Evolutionary conservation across 1,140 invertebrate genomes (phyloP).

Genomic region (Ceratina australensis): DNA sequence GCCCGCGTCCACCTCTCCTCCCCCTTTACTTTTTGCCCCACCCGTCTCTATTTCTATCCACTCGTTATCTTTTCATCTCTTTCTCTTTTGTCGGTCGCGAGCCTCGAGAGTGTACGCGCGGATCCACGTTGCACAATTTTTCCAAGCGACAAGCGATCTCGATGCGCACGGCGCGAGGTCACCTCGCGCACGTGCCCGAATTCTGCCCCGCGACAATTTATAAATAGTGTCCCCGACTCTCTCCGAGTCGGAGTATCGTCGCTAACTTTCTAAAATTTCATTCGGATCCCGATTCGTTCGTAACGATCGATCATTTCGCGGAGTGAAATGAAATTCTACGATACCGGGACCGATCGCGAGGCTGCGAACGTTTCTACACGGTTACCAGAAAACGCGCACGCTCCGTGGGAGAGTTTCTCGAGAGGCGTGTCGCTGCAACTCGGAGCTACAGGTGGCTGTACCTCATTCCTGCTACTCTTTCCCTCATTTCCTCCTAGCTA

Average conservation of each 20-base stretch:
- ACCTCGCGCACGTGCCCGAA: too few species aligned
- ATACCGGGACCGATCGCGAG: neutral
- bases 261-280: too few species aligned
- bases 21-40: neutral
- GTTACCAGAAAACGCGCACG: slow-evolving; percentile 29
- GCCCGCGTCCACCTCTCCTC: neutral
- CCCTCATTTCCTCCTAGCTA: neutral
- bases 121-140: too few species aligned
- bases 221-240: too few species aligned
- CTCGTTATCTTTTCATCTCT: neutral
- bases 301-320: too few species aligned
- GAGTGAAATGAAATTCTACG: neutral
- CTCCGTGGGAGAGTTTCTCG: slow-evolving; percentile 45
- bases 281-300: too few species aligned
- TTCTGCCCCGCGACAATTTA: too few species aligned
- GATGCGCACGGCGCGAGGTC: too few species aligned
- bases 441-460: slow-evolving; percentile 63
- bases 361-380: slow-evolving; percentile 2
- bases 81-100: neutral
- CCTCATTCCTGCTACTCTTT: slow-evolving; percentile 23
- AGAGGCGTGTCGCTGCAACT: slow-evolving; percentile 45
- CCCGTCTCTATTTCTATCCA: neutral
- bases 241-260: too few species aligned
- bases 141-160: too few species aligned
- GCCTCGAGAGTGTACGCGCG: too few species aligned